Evolutionary conservation across 2,888 invertebrate genomes (phyloP), one percentile per base, ranked within the genome.

Genomic region (Cinara cedri): DNA sequence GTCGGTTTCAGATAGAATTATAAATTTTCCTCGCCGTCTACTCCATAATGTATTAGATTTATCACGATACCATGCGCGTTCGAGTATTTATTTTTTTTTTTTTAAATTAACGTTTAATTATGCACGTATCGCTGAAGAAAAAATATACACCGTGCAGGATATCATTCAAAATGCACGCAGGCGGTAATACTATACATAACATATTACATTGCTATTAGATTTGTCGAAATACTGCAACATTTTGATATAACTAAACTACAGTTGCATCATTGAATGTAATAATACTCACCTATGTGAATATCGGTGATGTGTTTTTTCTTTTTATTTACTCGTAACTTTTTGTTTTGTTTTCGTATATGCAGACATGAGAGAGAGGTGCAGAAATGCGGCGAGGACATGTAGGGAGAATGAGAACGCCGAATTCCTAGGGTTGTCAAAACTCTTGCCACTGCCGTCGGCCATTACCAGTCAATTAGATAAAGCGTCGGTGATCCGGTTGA

Each of bases 391-490:
- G 81, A 90, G 97, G 83, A 94, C 92, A 83, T 89, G 98, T 84
- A 90, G 98, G 83, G 97, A 97, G 88, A 98, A 95, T 86, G 98
- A 98, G 88, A 98, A 98, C 88, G 93, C 95, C 0, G 97, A 98
- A 87, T 98, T 97, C 87, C 88, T 94, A 83, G 97, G 97, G 87
- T 88, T 98, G 85, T 97, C 95, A 65, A 96, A 96, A 87, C 89
- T 98, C 82, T 88, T 98, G 83, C 98, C 98, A 0, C 89, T 98
- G 66, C 98, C 98, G 9, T 90, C 93, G 65, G 95, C 97, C 82
- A 97, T 97, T 85, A 98, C 98, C 9, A 92, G 93, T 82, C 98
- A 98, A 87, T 89, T 98, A 87, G 98, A 98, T 87, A 98, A 98
- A 86, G 98, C 98, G 0, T 97, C 97, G 81, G 93, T 98, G 84